These are phyloP conservation scores for Pseudomyrmex cubaensis DNA, from an alignment of 1,140 invertebrate genomes.

Conservation along the genomic window DNA sequence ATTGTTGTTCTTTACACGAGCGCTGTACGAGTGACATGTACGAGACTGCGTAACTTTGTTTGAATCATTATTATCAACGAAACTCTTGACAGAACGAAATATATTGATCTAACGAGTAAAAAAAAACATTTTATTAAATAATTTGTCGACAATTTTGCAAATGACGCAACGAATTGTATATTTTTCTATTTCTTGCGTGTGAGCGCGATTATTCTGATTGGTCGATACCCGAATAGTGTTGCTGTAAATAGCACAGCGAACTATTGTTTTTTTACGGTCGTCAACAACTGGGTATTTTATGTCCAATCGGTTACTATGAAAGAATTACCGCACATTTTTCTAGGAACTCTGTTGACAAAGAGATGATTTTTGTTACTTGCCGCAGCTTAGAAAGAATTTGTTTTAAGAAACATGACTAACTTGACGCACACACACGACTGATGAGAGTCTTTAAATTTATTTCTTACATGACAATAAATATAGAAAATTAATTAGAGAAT, in stretches of 20 bases:
- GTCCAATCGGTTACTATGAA: not conserved
- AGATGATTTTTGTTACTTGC: not conserved
- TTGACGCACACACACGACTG: no score
- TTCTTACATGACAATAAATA: no score
- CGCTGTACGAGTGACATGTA: not conserved
- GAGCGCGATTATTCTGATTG: not conserved
- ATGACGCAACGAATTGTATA: not conserved
- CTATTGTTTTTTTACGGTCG: constrained; percentile 6
- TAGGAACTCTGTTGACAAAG: not conserved
- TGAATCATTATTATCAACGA: no score
- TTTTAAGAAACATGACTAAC: no score
- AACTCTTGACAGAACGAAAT: no score
- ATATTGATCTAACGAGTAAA: not conserved
- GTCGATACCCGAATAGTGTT: constrained; percentile 1
- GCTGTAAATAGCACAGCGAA: not conserved
- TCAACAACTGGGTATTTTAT: not conserved
- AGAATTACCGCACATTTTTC: not conserved
- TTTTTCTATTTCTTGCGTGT: not conserved
- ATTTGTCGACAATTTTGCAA: constrained; percentile 3
- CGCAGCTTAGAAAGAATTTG: no score
- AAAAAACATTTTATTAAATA: not conserved
- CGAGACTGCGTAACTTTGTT: not conserved
- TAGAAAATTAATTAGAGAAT: no score
- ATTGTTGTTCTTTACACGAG: not conserved
- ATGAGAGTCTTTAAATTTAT: no score